Conservation (phyloP, 2,888 invertebrate species). For the Hyles lineata region DNA sequence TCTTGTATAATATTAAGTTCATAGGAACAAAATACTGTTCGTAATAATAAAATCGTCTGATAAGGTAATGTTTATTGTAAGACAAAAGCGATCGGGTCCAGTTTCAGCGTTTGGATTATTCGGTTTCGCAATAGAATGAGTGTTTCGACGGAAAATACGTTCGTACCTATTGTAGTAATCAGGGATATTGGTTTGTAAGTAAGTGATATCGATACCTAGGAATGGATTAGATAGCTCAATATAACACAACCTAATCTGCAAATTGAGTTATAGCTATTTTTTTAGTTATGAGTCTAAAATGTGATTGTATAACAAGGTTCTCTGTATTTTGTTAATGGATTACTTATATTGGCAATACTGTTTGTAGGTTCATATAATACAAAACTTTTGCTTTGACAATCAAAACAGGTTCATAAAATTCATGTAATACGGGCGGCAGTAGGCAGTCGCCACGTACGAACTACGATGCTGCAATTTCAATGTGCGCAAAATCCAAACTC, state of each 20-base stretch:
- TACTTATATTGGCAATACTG: too few relatives aligned
- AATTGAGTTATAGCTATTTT: too few relatives aligned
- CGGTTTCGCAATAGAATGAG: not conserved
- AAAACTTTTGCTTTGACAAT: not conserved
- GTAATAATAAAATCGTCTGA: not conserved
- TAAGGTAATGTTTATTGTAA: not conserved
- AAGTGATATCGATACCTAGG: too few relatives aligned
- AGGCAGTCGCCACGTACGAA: constrained; percentile 19
- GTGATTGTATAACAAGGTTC: too few relatives aligned
- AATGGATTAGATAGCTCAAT: too few relatives aligned
- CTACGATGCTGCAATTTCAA: constrained; percentile 23
- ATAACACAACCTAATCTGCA: too few relatives aligned
- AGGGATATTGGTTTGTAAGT: too few relatives aligned
- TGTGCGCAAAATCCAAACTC: constrained; percentile 5
- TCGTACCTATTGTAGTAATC: not conserved
- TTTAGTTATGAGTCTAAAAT: too few relatives aligned
- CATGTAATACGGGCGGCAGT: not conserved
- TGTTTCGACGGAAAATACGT: not conserved
- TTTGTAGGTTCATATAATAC: not conserved
- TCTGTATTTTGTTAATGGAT: too few relatives aligned
- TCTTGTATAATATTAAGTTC: not conserved
- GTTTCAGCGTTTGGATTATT: not conserved
- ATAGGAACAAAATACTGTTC: not conserved
- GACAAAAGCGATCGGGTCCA: not conserved
- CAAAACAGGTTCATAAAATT: constrained; percentile 6